These are phyloP conservation scores for Stichopus horrens DNA, from an alignment of 53 echinoderm and acorn worm genomes.

Conservation along the genomic window DNA sequence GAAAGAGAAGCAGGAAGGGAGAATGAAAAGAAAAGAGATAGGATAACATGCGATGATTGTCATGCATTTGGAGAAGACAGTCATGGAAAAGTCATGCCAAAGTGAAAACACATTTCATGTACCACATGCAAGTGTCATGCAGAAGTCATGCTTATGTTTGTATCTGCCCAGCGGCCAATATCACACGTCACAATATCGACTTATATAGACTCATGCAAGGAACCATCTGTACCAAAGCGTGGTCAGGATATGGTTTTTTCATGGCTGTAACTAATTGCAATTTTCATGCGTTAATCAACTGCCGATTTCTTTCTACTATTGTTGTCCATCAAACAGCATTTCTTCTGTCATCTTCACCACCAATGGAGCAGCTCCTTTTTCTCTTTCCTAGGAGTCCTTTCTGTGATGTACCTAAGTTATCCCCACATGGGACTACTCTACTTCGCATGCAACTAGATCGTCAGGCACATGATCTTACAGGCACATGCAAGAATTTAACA, in stretches of 20 bases:
- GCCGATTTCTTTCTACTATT: too few relatives aligned
- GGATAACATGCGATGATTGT: not conserved
- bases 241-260: too few relatives aligned
- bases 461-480: too few relatives aligned
- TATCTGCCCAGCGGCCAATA: too few relatives aligned
- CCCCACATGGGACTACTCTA: not conserved
- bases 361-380: not conserved
- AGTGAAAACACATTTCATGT: not conserved
- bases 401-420: not conserved
- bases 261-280: too few relatives aligned
- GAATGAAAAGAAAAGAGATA: not conserved
- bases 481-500: not conserved
- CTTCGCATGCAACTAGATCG: not conserved
- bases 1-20: not conserved
- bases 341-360: too few relatives aligned
- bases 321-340: too few relatives aligned
- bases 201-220: too few relatives aligned
- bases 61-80: slow-evolving; percentile 3
- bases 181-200: too few relatives aligned
- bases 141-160: not conserved
- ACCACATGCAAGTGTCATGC: not conserved
- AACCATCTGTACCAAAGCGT: too few relatives aligned
- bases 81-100: slow-evolving; percentile 5
- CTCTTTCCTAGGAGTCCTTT: not conserved
- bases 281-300: too few relatives aligned